Evolutionary conservation across 1,140 invertebrate genomes (phyloP).

Genomic region (Latrodectus geometricus): DNA sequence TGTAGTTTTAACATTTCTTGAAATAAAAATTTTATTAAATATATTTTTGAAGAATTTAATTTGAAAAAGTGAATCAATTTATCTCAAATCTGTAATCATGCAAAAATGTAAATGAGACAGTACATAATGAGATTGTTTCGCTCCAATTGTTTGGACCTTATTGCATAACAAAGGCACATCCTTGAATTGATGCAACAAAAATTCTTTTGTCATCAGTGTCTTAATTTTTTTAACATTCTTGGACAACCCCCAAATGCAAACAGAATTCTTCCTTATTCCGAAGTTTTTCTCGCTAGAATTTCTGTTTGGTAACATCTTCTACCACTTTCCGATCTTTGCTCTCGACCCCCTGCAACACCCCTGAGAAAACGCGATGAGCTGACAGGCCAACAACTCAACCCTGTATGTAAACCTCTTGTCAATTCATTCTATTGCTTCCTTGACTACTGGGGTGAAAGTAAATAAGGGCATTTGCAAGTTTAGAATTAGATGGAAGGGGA

Average conservation of each 20-base stretch:
- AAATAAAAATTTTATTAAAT: too few relatives aligned
- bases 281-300: not conserved
- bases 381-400: conserved; percentile 4
- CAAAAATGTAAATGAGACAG: not conserved
- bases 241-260: not conserved
- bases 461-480: not conserved
- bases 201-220: not conserved
- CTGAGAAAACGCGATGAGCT: conserved; percentile 11
- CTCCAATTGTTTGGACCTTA: not conserved
- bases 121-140: not conserved
- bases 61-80: not conserved
- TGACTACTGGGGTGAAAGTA: conserved; percentile 15
- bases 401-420: conserved; percentile 19
- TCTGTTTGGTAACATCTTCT: conserved; percentile 19
- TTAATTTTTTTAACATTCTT: not conserved
- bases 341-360: conserved; percentile 5
- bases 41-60: not conserved
- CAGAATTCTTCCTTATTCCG: not conserved
- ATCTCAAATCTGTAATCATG: not conserved
- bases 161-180: not conserved
- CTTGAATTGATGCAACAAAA: too few relatives aligned
- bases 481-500: not conserved
- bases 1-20: too few relatives aligned
- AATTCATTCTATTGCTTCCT: conserved; percentile 2
- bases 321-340: conserved; percentile 5